Evolutionary conservation across 1,140 invertebrate species (phyloP), one percentile per base, ranked within the genome.

Genomic region (Drosophila insularis): DNA sequence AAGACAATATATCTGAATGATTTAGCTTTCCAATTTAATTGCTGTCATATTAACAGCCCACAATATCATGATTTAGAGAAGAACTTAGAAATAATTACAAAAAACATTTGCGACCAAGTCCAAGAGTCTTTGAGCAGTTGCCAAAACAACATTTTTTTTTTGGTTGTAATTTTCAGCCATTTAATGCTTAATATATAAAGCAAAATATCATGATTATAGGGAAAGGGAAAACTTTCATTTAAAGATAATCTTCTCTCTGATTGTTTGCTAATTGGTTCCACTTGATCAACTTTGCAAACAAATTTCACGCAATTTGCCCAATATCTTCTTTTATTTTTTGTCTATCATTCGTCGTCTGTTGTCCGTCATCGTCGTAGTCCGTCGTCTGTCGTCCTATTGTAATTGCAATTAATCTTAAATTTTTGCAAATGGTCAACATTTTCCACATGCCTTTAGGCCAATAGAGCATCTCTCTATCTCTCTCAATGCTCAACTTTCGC

Each of bases 401-500:
- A 50, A 50, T 50, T 50, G 43, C 43, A 50, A 50, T 50, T 50
- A 50, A 50, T 50, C 43, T 50, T 21, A 50, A 50, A 50, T 50
- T 50, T 27, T 50, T 21, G 43, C 43, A 21, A 63, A 63, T 77
- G 40, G 32, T 65, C 39, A 39, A 69, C 43, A 50, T 50, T 46
- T 70, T 56, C 37, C 54, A 58, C 71, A 76, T 74, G 71, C 35
- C 63, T 50, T 50, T 1, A 35, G 32, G 43, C 43, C 43, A 50
- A 50, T 50, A 17, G 43, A 50, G 43, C 71, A 71, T 68, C 31
- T 58, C 66, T 53, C 53, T 19, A 13, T 27, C 27, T 27, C 27
- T 5, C 5, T 27, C 27, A 27, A 27, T 27, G 59, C 71, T 66
- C 58, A 70, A 75, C 74, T 76, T 76, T 76, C 74, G 74, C 74